A percentile compares a stretch with the other conserved stretches of the same genome.
phyloP scores from a whole-genome alignment of 2,888 invertebrate species.

The Dyspetes luteomarginatus region DNA sequence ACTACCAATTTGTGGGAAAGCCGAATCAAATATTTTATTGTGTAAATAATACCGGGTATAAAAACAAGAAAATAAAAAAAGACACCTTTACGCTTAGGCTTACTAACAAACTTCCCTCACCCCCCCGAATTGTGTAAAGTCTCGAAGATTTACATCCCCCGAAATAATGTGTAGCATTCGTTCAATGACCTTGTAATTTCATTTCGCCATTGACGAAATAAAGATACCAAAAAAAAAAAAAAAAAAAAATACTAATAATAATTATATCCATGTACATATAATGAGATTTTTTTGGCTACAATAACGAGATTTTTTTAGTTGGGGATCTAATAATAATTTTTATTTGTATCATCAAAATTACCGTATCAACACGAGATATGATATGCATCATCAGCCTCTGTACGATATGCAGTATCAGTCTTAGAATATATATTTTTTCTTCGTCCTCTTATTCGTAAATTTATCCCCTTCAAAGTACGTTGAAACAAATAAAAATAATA shows the following conservation, averaged over 20 bases:
- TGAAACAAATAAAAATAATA: slow-evolving; percentile 8
- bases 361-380: slow-evolving; percentile 66
- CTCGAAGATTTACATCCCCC: slow-evolving; percentile 70
- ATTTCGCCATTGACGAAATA: slow-evolving; percentile 79
- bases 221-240: slow-evolving; percentile 66
- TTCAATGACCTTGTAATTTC: slow-evolving; percentile 79
- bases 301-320: neutral
- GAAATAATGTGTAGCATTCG: slow-evolving; percentile 68
- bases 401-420: slow-evolving; percentile 75
- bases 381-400: slow-evolving; percentile 29
- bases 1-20: slow-evolving; percentile 47
- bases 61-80: slow-evolving; percentile 63
- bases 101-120: slow-evolving; percentile 48
- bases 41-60: slow-evolving; percentile 62
- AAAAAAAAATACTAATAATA: neutral
- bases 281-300: neutral
- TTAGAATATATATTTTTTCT: slow-evolving; percentile 63
- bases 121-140: slow-evolving; percentile 75
- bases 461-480: neutral
- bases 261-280: neutral
- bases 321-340: slow-evolving; percentile 48
- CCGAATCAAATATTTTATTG: slow-evolving; percentile 65
- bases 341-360: slow-evolving; percentile 51
- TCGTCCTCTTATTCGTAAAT: neutral
- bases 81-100: slow-evolving; percentile 45